Evolutionary conservation across 2,113 vertebrate species (phyloP).

Genomic region (Menidia beryllina): DNA sequence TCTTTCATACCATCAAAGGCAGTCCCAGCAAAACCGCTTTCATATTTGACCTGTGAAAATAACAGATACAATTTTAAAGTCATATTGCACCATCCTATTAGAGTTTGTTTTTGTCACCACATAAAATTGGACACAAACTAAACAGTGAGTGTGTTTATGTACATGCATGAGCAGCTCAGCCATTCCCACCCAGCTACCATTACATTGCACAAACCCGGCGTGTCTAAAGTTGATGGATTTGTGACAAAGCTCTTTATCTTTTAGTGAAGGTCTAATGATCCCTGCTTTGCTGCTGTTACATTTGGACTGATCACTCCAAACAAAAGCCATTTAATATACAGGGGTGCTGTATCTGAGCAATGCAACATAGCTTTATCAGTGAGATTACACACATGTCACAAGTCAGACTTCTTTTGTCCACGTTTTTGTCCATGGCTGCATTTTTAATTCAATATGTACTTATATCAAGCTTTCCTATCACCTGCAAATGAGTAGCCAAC

Average conservation of each 20-base stretch:
- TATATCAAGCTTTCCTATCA: slow-evolving; percentile 30
- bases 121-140: slow-evolving; percentile 48
- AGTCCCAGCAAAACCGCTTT: slow-evolving; percentile 61
- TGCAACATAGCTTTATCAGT: slow-evolving; percentile 45
- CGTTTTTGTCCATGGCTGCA: slow-evolving; percentile 29
- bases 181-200: slow-evolving; percentile 20
- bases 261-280: slow-evolving; percentile 75
- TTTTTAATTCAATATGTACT: slow-evolving; percentile 43
- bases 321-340: slow-evolving; percentile 68
- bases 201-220: slow-evolving; percentile 19
- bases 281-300: slow-evolving; percentile 65
- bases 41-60: slow-evolving; percentile 28
- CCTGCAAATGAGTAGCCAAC: slow-evolving; percentile 16
- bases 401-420: slow-evolving; percentile 19
- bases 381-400: slow-evolving; percentile 32
- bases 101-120: slow-evolving; percentile 56
- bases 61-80: slow-evolving; percentile 49
- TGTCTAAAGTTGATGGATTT: slow-evolving; percentile 71
- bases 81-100: slow-evolving; percentile 19
- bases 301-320: slow-evolving; percentile 77
- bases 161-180: slow-evolving; percentile 15
- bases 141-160: slow-evolving; percentile 21
- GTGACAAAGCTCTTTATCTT: slow-evolving; percentile 50
- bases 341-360: slow-evolving; percentile 57
- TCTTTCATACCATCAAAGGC: slow-evolving; percentile 67